Conservation (phyloP, 2,888 invertebrate species). For the Volucella inanis region DNA sequence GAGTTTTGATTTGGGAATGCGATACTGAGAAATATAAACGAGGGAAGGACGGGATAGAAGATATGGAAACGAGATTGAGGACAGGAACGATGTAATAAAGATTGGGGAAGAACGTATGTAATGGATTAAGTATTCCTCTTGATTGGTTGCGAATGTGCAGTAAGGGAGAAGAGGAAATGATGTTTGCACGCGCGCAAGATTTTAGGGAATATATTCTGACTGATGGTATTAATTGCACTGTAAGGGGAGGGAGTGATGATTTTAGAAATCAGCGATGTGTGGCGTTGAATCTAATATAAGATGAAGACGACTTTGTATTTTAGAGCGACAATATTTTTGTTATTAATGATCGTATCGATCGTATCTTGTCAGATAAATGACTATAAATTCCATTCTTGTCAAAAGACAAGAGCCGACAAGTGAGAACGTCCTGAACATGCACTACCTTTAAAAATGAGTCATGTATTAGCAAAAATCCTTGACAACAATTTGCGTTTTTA, state of each 20-base stretch:
- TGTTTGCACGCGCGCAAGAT: conserved; percentile 18
- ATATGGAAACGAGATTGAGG: conserved; percentile 19
- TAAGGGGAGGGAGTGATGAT: neutral
- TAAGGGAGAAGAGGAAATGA: neutral
- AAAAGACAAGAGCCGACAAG: no score
- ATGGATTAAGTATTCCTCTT: conserved; percentile 61
- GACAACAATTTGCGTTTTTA: no score
- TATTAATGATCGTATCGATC: no score
- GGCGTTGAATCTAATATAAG: conserved; percentile 4
- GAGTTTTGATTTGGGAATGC: conserved; percentile 66
- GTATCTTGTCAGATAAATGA: no score
- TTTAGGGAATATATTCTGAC: conserved; percentile 11
- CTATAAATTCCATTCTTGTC: no score
- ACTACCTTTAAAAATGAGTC: no score
- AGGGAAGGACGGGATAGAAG: neutral
- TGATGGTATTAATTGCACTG: conserved; percentile 49
- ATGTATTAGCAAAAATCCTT: no score
- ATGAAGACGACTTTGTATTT: neutral
- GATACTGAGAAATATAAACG: neutral
- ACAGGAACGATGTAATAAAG: conserved; percentile 56
- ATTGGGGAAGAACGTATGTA: conserved; percentile 41
- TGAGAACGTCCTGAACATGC: no score
- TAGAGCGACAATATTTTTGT: no score
- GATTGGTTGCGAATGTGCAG: conserved; percentile 45
- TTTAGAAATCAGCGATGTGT: neutral